phyloP scores from a whole-genome alignment of 2,888 invertebrate species.

The Euproctis similis region DNA sequence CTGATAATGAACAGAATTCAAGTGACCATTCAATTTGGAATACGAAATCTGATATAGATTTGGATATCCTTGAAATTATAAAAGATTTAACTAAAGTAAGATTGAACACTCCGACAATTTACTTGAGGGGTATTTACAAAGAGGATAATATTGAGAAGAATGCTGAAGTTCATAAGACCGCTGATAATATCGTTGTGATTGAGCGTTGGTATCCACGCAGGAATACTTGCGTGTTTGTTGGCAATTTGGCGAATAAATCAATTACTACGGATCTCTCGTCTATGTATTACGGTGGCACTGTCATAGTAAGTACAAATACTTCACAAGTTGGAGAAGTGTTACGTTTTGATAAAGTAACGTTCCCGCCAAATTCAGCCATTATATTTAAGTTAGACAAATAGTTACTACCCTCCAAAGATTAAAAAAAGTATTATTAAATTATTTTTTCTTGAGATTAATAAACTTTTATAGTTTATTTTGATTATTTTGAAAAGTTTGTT shows the following conservation, averaged over 20 bases:
- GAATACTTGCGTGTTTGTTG: constrained; percentile 84
- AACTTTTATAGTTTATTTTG: too few species aligned
- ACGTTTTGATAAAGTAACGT: constrained; percentile 61
- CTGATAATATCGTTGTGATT: constrained; percentile 80
- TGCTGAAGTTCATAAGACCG: constrained; percentile 79
- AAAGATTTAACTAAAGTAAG: constrained; percentile 77
- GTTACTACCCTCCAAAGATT: too few species aligned
- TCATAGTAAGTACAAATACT: constrained; percentile 56
- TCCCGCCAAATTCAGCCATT: constrained; percentile 59
- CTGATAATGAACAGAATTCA: constrained; percentile 45
- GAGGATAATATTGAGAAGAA: constrained; percentile 79
- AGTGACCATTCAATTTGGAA: constrained; percentile 79
- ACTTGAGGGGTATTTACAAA: constrained; percentile 81
- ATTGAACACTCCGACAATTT: constrained; percentile 80
- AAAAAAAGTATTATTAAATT: too few species aligned
- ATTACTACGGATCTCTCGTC: constrained; percentile 83
- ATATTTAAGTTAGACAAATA: constrained; percentile 64
- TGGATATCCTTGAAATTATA: constrained; percentile 72
- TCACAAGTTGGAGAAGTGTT: constrained; percentile 51
- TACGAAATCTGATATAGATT: constrained; percentile 69
- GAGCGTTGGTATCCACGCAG: constrained; percentile 88
- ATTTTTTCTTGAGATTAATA: too few species aligned
- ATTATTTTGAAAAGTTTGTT: too few species aligned
- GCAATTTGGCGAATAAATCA: constrained; percentile 79
- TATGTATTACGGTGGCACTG: constrained; percentile 83